Conservation (phyloP, 2,888 invertebrate genomes). For the Pseudanteris insignis region DNA sequence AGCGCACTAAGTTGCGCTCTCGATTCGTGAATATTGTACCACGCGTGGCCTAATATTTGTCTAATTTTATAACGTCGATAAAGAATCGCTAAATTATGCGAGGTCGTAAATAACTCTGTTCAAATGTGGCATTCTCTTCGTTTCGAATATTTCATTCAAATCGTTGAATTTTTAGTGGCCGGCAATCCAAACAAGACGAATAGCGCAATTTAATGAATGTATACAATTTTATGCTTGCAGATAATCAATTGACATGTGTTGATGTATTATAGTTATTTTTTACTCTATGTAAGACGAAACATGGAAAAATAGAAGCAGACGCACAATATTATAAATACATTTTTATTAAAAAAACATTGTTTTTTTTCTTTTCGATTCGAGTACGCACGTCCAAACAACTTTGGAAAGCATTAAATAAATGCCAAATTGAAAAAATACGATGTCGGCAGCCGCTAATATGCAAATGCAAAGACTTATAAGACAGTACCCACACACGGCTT, state of each 20-base stretch:
- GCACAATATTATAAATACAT: no score
- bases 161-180: no score
- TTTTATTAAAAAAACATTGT: conserved; percentile 18
- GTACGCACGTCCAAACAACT: conserved; percentile 25
- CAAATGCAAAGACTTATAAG: conserved; percentile 19
- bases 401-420: conserved; percentile 31
- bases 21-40: conserved; percentile 12
- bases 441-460: conserved; percentile 20
- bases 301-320: no score
- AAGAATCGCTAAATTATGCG: conserved; percentile 8
- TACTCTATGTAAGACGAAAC: no score
- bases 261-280: no score
- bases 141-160: no score
- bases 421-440: conserved; percentile 35
- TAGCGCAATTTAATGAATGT: no score
- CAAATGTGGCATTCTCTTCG: no score
- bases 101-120: conserved; percentile 7
- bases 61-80: conserved; percentile 15
- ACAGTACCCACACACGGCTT: conserved; percentile 6
- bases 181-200: no score
- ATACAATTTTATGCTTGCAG: no score
- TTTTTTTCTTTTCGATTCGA: conserved; percentile 15
- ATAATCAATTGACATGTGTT: no score
- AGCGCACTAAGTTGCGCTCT: conserved; percentile 30
- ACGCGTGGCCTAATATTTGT: conserved; percentile 3